These are phyloP conservation scores for Mimachlamys varia DNA, from an alignment of 2,888 invertebrate species.

Conservation along the genomic window DNA sequence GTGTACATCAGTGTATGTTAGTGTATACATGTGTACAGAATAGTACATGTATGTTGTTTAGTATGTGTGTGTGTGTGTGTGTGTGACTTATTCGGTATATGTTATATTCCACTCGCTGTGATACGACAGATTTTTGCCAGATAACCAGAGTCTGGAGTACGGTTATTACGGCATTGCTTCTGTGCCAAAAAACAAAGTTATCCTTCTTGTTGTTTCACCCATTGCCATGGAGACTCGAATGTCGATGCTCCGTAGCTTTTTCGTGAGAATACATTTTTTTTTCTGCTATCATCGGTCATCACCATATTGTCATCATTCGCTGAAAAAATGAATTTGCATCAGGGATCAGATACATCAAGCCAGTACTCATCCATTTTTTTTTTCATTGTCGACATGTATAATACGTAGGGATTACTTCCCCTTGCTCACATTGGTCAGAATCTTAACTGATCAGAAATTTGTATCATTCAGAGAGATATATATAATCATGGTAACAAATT, in stretches of 20 bases:
- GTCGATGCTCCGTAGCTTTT: background rate
- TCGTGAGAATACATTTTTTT: background rate
- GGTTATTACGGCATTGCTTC: conserved; percentile 10
- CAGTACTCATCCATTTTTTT: background rate
- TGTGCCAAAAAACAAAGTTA: conserved; percentile 20
- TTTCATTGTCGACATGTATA: background rate
- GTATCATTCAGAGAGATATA: conserved; percentile 5
- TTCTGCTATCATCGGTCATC: background rate
- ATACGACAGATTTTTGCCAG: conserved; percentile 25
- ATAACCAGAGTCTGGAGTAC: conserved; percentile 16
- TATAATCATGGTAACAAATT: background rate
- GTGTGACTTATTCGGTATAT: background rate
- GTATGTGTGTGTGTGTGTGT: background rate
- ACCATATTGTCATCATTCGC: background rate
- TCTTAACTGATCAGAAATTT: background rate
- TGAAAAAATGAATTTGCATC: background rate
- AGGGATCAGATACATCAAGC: background rate
- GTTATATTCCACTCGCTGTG: background rate
- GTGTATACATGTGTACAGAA: background rate
- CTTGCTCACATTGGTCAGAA: background rate
- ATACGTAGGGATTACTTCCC: conserved; percentile 4
- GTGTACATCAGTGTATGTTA: background rate
- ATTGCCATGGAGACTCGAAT: background rate
- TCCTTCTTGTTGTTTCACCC: conserved; percentile 24
- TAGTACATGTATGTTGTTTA: too few relatives aligned